These are phyloP conservation scores for Montipora efflorescens DNA, from an alignment of 64 coral and sea anemone genomes.

Conservation along the genomic window DNA sequence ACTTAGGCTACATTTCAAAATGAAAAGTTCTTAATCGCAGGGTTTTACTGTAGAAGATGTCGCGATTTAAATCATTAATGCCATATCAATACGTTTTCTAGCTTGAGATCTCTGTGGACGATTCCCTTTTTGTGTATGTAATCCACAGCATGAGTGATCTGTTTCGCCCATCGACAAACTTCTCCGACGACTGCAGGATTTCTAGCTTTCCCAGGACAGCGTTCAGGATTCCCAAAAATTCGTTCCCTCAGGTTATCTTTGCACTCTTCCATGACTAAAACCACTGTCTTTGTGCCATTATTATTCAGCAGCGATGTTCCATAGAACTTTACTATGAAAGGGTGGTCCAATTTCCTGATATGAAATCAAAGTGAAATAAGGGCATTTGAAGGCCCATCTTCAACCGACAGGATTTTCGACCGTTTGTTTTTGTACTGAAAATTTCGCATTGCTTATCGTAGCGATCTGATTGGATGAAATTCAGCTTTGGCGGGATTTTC, in stretches of 20 bases:
- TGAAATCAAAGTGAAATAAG: background rate
- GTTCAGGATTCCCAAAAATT: background rate
- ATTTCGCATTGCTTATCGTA: too few species aligned
- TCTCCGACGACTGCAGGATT: background rate
- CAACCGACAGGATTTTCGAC: too few species aligned
- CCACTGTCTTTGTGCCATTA: background rate
- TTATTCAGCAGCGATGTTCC: background rate
- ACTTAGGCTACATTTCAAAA: too few species aligned
- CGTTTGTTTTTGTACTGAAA: too few species aligned
- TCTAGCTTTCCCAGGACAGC: background rate
- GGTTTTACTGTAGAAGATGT: too few species aligned
- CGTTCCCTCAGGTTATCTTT: conserved; percentile 1
- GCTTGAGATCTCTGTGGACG: conserved; percentile 40
- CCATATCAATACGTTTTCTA: conserved; percentile 61
- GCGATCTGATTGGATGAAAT: too few species aligned
- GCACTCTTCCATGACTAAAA: conserved; percentile 29
- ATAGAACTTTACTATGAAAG: background rate
- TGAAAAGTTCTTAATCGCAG: too few species aligned
- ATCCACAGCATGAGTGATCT: conserved; percentile 20
- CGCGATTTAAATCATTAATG: background rate
- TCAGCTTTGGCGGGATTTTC: too few species aligned
- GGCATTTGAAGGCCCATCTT: too few species aligned
- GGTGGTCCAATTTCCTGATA: background rate
- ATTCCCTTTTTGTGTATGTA: conserved; percentile 15
- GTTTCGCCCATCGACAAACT: background rate